These are phyloP conservation scores for Lates japonicus DNA, from an alignment of 2,797 vertebrate genomes.

Conservation along the genomic window DNA sequence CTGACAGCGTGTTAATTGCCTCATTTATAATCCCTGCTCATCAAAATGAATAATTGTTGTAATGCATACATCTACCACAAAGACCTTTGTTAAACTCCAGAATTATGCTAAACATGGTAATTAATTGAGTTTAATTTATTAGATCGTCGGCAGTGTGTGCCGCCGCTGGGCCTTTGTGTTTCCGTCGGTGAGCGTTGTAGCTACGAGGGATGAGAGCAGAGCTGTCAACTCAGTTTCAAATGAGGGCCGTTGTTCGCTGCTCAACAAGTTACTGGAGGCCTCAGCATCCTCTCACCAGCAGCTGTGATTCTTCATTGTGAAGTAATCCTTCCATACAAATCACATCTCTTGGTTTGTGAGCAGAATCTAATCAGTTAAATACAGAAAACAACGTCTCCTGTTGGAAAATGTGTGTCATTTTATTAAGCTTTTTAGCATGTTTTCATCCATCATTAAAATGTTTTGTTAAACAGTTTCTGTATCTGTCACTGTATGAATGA, in stretches of 20 bases:
- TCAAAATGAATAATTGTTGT: slow-evolving; percentile 84
- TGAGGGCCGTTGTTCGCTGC: slow-evolving; percentile 25
- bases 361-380: slow-evolving; percentile 1
- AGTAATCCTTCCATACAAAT: background rate
- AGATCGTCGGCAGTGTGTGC: slow-evolving; percentile 53
- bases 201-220: slow-evolving; percentile 47
- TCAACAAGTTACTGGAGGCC: slow-evolving; percentile 64
- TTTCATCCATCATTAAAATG: background rate
- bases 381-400: background rate
- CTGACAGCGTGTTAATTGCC: slow-evolving; percentile 84
- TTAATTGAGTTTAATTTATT: slow-evolving; percentile 84
- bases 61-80: slow-evolving; percentile 73
- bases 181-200: slow-evolving; percentile 52
- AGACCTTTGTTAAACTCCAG: slow-evolving; percentile 80
- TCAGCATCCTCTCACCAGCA: slow-evolving; percentile 31
- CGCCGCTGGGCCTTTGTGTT: slow-evolving; percentile 50
- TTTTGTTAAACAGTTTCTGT: too few relatives aligned
- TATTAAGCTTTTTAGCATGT: background rate
- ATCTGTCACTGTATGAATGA: too few relatives aligned
- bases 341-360: background rate
- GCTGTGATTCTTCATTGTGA: slow-evolving; percentile 27
- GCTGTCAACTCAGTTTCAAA: slow-evolving; percentile 63
- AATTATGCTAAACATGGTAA: slow-evolving; percentile 80
- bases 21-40: slow-evolving; percentile 85
- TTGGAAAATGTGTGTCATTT: background rate